phyloP scores from a whole-genome alignment of 64 coral and sea anemone species.

The Stylophora pistillata region DNA sequence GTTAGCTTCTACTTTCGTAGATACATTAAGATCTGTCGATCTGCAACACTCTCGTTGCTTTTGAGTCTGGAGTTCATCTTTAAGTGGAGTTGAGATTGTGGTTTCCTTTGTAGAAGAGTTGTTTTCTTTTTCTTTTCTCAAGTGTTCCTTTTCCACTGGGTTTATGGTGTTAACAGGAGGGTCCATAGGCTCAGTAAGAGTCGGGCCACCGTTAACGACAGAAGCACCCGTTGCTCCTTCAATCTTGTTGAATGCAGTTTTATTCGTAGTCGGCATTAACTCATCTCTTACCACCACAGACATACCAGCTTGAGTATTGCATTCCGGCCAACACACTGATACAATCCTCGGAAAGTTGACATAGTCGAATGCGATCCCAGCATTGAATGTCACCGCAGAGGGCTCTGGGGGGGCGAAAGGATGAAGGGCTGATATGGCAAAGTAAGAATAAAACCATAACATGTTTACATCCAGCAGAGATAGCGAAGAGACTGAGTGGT shows the following conservation, averaged over 20 bases:
- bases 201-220: background rate
- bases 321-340: conserved; percentile 11
- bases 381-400: background rate
- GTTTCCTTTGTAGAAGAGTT: no score
- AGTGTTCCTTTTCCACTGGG: background rate
- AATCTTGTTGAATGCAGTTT: background rate
- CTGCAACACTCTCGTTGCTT: background rate
- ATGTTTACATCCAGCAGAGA: no score
- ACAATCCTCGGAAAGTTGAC: conserved; percentile 16
- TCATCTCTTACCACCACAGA: background rate
- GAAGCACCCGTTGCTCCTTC: background rate
- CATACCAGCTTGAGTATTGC: background rate
- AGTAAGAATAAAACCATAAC: background rate
- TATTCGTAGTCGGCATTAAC: background rate
- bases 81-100: no score
- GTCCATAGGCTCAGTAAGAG: background rate
- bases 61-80: no score
- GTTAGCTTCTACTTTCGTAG: background rate
- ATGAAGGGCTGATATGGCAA: background rate
- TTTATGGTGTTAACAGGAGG: background rate
- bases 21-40: background rate
- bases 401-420: background rate
- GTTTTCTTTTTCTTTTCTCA: background rate
- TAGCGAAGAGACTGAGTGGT: no score
- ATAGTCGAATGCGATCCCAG: conserved; percentile 30